Evolutionary conservation across 2,113 vertebrate species (phyloP).

Genomic region (Ramphastos sulfuratus): DNA sequence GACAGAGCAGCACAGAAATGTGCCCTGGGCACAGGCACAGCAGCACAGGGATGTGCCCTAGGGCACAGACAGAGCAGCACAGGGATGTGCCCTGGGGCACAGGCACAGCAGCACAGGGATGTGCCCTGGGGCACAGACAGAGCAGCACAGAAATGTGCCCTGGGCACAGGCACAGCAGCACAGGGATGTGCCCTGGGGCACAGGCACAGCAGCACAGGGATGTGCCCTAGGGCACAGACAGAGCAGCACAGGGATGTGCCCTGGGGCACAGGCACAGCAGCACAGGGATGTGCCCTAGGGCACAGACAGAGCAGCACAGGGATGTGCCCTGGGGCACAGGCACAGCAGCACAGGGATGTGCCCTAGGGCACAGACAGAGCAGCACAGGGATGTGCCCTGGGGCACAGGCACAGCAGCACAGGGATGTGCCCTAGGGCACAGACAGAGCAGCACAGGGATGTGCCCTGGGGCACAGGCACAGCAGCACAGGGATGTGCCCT

Average conservation of each 20-base stretch:
- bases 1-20: not conserved
- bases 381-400: not conserved
- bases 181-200: too few relatives aligned
- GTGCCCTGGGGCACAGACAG: too few relatives aligned
- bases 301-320: too few relatives aligned
- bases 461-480: too few relatives aligned
- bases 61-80: too few relatives aligned
- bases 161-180: too few relatives aligned
- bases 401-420: not conserved
- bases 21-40: too few relatives aligned
- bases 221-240: accelerated
- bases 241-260: not conserved
- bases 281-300: not conserved
- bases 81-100: too few relatives aligned
- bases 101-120: too few relatives aligned
- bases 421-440: too few relatives aligned
- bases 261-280: not conserved
- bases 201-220: accelerated
- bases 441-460: too few relatives aligned
- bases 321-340: too few relatives aligned
- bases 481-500: accelerated
- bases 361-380: not conserved
- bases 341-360: accelerated
- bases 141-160: not conserved
- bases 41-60: not conserved